Evolutionary conservation across 2,888 invertebrate species (phyloP), one percentile per base, ranked within the genome.

Genomic region (Eutolmus rufibarbis): DNA sequence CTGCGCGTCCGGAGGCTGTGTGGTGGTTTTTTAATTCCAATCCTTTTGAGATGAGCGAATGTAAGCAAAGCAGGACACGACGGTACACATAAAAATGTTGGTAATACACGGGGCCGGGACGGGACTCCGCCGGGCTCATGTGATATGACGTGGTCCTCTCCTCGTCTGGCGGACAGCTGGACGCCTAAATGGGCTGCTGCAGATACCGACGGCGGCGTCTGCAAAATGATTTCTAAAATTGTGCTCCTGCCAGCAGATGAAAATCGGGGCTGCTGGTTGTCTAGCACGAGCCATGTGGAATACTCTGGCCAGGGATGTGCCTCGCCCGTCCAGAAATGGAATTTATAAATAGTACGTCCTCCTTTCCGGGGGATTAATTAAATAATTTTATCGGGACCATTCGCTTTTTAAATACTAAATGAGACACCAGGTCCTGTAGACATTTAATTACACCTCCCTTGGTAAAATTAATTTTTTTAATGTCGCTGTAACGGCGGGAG

Each of bases 311-410:
- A 9, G 57, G 57, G 57, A 34, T 34, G 43, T 28, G 43, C 56
- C 76, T 31, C 56, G 74, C 78, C 78, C 56, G 74, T 31, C 79
- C 74, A 56, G 87, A 87, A 87, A 88, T 87, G 87, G 88, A 88
- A 88, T 88, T 87, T 88, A 87, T 88, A 88, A 88, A 82, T 79
- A 88, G 88, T 79, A 46, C 66, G 66, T 12, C 66, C 66, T 66
- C 66, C 66, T 66, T 66, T 66, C 66, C 28, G 66, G 66, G 66
- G 66, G 66, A 66, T 66, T 66, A 66, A 66, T 66, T 66, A 66
- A 66, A 66, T 66, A 66, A 66, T 66, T 66, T 66, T 66, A 66
- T 66, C 66, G 66, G 66, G 28, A 66, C 66, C 66, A 66, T 23
- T 66, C 66, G 66, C 51, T 66, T 66, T 66, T 66, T 66, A 66